Base-by-base conservation (phyloP, 2,888 invertebrate genomes). In the Clunio marinus region DNA sequence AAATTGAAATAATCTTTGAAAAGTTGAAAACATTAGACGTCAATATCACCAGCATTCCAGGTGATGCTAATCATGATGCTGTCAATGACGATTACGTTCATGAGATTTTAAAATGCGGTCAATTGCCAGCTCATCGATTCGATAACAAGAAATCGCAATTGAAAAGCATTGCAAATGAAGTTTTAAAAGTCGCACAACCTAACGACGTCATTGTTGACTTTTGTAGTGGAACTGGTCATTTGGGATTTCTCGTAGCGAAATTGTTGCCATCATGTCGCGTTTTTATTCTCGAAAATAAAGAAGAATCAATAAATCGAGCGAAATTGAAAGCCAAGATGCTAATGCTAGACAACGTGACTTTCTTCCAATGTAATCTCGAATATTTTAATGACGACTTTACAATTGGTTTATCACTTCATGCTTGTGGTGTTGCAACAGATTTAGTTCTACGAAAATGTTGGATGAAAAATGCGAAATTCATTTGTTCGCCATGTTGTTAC, bases 351-450 rank as follows among this genome's bases (percentile, higher is more conserved):
- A 96, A 96, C 80, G 83, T 95, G 0, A 82, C 80, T 22, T 85
- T 93, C 73, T 86, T 88, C 74, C 93, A 96, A 80, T 89, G 93
- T 74, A 97, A 97, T 80, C 82, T 96, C 72, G 91, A 93, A 77
- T 95, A 94, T 75, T 95, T 93, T 75, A 82, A 83, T 76, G 86
- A 92, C 0, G 76, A 82, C 60, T 92, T 96, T 80, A 84, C 94
- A 74, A 84, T 97, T 70, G 96, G 96, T 0, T 85, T 91, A 35
- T 91, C 91, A 2, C 80, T 97, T 32, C 96, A 96, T 80, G 96
- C 96, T 2, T 97, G 96, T 79, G 96, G 96, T 0, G 89, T 93
- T 10, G 96, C 96, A 1, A 95, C 93, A 1, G 97, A 97, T 79
- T 83, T 96, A 70, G 95, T 96, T 1, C 81, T 96, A 62, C 86